phyloP scores from a whole-genome alignment of 2,888 invertebrate genomes.

The Polia nebulosa region DNA sequence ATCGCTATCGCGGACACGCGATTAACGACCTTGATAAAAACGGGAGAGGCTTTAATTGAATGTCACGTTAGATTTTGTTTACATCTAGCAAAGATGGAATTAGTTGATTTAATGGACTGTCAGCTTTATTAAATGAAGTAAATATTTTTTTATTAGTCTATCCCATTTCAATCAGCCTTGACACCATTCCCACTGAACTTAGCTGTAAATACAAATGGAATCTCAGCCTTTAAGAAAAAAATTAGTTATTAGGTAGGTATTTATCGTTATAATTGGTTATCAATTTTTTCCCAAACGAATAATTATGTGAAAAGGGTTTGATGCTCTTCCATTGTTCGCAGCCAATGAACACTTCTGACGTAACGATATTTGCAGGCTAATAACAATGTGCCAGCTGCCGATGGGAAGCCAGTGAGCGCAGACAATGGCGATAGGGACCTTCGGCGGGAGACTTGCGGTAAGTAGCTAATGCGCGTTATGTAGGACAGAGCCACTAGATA shows the following conservation, averaged over 20 bases:
- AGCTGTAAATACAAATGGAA: background rate
- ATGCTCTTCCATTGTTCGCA: slow-evolving; percentile 48
- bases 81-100: background rate
- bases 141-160: background rate
- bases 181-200: background rate
- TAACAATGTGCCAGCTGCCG: slow-evolving; percentile 72
- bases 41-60: slow-evolving; percentile 12
- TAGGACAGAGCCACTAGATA: background rate
- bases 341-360: slow-evolving; percentile 46
- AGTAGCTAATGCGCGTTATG: slow-evolving; percentile 62
- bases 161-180: background rate
- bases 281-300: slow-evolving; percentile 16
- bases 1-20: slow-evolving; percentile 19
- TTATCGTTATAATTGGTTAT: slow-evolving; percentile 2
- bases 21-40: slow-evolving; percentile 53
- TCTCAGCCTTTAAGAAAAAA: background rate
- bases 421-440: slow-evolving; percentile 81
- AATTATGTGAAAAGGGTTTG: slow-evolving; percentile 44
- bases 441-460: slow-evolving; percentile 82
- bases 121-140: background rate
- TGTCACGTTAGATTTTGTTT: slow-evolving; percentile 28
- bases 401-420: slow-evolving; percentile 71
- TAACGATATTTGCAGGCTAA: slow-evolving; percentile 76
- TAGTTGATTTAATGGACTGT: background rate
- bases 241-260: background rate